phyloP scores from a whole-genome alignment of 1,140 invertebrate species.

The Thrips palmi region DNA sequence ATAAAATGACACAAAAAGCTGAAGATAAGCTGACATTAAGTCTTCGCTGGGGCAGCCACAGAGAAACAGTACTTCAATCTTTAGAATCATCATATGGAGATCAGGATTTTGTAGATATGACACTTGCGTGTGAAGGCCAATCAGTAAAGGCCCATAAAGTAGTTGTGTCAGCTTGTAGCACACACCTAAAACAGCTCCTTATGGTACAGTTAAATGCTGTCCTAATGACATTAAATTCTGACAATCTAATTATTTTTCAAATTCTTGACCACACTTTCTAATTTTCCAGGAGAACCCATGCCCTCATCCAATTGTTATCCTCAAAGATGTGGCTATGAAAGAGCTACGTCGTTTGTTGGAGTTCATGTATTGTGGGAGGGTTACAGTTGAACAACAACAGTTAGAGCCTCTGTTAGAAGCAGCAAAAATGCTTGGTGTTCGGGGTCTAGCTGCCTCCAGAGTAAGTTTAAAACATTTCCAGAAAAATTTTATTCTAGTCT shows the following conservation, averaged over 20 bases:
- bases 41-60: constrained; percentile 80
- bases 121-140: constrained; percentile 54
- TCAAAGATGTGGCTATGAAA: constrained; percentile 53
- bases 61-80: constrained; percentile 62
- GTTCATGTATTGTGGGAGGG: constrained; percentile 73
- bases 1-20: too few relatives aligned
- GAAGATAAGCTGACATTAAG: too few relatives aligned
- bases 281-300: constrained; percentile 50
- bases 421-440: constrained; percentile 66
- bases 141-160: constrained; percentile 55
- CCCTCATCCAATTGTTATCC: constrained; percentile 63
- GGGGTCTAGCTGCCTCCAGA: constrained; percentile 49
- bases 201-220: constrained; percentile 31
- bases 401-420: constrained; percentile 66
- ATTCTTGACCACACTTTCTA: background rate
- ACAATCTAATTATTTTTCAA: too few relatives aligned
- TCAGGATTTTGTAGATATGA: constrained; percentile 64
- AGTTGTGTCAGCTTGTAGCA: constrained; percentile 53
- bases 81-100: constrained; percentile 53
- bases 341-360: constrained; percentile 53
- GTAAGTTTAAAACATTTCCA: background rate
- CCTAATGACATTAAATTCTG: background rate
- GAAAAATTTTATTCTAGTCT: too few relatives aligned
- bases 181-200: constrained; percentile 58
- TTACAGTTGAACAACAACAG: constrained; percentile 71